Percentiles rank a stretch among this genome's conserved stretches.
Evolutionary conservation across 2,888 invertebrate species (phyloP).

Genomic region (Eupeodes latifasciatus): DNA sequence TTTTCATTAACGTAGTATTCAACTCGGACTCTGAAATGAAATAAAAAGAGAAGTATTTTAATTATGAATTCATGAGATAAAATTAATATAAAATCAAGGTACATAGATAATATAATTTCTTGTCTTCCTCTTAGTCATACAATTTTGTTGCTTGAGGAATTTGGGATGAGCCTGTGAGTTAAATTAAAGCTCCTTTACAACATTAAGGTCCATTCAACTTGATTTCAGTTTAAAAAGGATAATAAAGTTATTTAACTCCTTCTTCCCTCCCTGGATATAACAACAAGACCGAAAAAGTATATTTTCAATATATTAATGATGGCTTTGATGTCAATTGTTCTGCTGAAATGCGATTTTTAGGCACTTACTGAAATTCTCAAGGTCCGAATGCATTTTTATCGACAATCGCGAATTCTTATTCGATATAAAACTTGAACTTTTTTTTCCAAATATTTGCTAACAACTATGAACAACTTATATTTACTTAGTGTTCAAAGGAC

Average conservation of each 20-base stretch:
- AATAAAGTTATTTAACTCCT: too few species aligned
- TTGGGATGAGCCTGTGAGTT: too few species aligned
- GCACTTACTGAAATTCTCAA: slow-evolving; percentile 5
- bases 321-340: slow-evolving; percentile 17
- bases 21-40: slow-evolving; percentile 95
- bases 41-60: slow-evolving; percentile 57
- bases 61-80: neutral
- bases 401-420: neutral
- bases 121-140: too few species aligned
- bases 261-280: too few species aligned
- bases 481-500: slow-evolving; percentile 27
- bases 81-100: too few species aligned
- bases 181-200: too few species aligned
- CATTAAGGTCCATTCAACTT: too few species aligned
- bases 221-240: neutral
- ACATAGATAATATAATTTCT: too few species aligned
- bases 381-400: slow-evolving; percentile 28
- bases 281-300: too few species aligned
- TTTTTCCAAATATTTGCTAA: neutral
- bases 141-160: too few species aligned
- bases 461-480: neutral
- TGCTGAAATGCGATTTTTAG: slow-evolving; percentile 11
- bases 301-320: neutral
- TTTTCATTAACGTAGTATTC: slow-evolving; percentile 99
- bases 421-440: neutral